A percentile compares a stretch with the other conserved stretches of the same genome.
Evolutionary conservation across 2,113 vertebrate genomes (phyloP).

Genomic region (Rhynchomys soricoides): DNA sequence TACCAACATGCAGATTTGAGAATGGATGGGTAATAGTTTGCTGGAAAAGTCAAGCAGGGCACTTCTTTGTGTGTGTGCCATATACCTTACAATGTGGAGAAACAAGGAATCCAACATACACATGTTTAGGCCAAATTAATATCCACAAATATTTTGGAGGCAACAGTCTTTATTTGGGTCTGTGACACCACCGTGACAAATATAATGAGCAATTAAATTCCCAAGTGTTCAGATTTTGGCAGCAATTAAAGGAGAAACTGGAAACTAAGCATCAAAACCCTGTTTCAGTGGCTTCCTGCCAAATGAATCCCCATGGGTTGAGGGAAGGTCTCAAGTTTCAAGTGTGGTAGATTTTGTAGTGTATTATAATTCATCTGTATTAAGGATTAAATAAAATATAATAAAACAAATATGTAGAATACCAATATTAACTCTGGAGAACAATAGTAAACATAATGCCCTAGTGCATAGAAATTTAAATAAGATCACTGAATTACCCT

Average conservation of each 20-base stretch:
- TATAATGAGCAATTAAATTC: conserved; percentile 83
- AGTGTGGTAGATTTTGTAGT: conserved; percentile 65
- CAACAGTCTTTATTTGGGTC: conserved; percentile 73
- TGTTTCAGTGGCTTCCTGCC: conserved; percentile 76
- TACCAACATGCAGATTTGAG: background rate
- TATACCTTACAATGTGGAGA: conserved; percentile 42
- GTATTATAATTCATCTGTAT: conserved; percentile 52
- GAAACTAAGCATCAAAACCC: conserved; percentile 74
- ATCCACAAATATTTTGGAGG: conserved; percentile 72
- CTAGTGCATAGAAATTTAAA: conserved; percentile 63
- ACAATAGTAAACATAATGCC: conserved; percentile 23
- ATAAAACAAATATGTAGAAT: conserved; percentile 67
- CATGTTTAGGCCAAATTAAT: conserved; percentile 71
- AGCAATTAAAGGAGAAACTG: conserved; percentile 81
- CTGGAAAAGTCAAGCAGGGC: background rate
- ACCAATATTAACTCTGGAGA: conserved; percentile 54
- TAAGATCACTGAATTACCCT: conserved; percentile 24
- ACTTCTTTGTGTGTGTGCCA: background rate
- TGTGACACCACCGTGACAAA: conserved; percentile 74
- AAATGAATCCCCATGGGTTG: conserved; percentile 74
- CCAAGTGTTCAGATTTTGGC: conserved; percentile 75
- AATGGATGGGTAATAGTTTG: background rate
- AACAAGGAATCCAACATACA: conserved; percentile 54
- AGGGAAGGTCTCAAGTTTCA: conserved; percentile 77
- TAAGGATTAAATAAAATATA: conserved; percentile 67